phyloP scores from a whole-genome alignment of 2,888 invertebrate genomes.

The Trichopoda pennipes region DNA sequence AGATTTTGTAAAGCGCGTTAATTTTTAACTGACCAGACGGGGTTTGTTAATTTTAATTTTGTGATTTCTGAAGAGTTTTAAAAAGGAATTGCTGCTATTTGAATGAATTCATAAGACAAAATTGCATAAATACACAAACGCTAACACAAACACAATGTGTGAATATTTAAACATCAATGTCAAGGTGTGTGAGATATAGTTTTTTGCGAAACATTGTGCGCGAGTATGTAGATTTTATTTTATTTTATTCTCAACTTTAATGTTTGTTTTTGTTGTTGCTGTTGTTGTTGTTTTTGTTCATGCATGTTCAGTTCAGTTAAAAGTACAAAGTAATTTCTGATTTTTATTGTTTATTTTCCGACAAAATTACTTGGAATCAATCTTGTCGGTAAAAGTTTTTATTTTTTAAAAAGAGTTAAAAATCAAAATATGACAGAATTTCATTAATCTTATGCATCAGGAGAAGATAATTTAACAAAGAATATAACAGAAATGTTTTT shows the following conservation, averaged over 20 bases:
- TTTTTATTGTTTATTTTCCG: neutral
- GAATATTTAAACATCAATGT: conserved; percentile 51
- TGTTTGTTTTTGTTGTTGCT: neutral
- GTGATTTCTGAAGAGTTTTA: neutral
- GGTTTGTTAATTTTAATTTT: conserved; percentile 7
- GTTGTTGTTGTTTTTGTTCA: neutral
- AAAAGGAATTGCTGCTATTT: conserved; percentile 18
- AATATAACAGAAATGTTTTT: neutral
- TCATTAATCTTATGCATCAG: conserved; percentile 70
- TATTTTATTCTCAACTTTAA: conserved; percentile 40
- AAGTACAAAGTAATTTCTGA: conserved; percentile 63
- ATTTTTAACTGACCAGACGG: conserved; percentile 9
- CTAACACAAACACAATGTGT: too few relatives aligned
- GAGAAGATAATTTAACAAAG: conserved; percentile 33
- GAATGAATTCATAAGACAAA: neutral
- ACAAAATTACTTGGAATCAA: conserved; percentile 60
- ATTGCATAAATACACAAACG: neutral
- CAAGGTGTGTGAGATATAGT: conserved; percentile 32
- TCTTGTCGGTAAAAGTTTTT: conserved; percentile 39
- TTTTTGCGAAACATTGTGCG: conserved; percentile 11
- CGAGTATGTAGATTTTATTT: conserved; percentile 40
- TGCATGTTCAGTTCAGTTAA: conserved; percentile 39
- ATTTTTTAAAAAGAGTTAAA: conserved; percentile 43
- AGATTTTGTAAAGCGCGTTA: conserved; percentile 29
- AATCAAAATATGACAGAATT: conserved; percentile 65